A percentile compares a stretch with the other conserved stretches of the same genome.
These are phyloP conservation scores for Progne subis DNA, from an alignment of 2,113 vertebrate genomes.

Conservation along the genomic window DNA sequence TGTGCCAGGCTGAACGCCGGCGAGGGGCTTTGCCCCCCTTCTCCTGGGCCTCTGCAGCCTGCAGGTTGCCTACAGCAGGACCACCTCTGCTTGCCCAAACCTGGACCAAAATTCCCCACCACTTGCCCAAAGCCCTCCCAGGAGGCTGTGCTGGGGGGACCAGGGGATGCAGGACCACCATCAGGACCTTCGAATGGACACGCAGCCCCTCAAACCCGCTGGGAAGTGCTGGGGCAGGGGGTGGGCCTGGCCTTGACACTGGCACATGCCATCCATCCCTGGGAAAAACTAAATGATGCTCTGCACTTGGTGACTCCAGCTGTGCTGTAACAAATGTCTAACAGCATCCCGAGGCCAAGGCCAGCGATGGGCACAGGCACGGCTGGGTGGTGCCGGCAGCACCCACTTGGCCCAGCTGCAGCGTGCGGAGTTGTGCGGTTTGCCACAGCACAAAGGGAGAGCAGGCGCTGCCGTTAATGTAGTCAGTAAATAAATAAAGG, in stretches of 20 bases:
- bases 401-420: neutral
- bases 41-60: accelerated
- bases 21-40: neutral
- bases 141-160: neutral
- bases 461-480: constrained; percentile 74
- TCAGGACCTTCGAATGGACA: accelerated
- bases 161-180: too few species aligned
- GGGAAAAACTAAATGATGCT: neutral
- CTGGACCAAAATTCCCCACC: neutral
- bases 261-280: neutral
- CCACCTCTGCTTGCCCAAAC: neutral
- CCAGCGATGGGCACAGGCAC: accelerated
- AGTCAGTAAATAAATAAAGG: constrained; percentile 85
- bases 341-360: accelerated
- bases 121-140: neutral
- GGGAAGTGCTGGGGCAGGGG: neutral
- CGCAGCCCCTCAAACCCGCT: accelerated
- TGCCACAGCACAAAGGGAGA: constrained; percentile 25
- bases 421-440: neutral
- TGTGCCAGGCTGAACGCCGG: neutral
- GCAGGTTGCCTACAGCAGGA: neutral
- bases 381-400: neutral
- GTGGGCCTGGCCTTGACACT: neutral
- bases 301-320: neutral
- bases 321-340: accelerated